These are phyloP conservation scores for Chamaea fasciata DNA, from an alignment of 2,113 vertebrate genomes.

Conservation along the genomic window DNA sequence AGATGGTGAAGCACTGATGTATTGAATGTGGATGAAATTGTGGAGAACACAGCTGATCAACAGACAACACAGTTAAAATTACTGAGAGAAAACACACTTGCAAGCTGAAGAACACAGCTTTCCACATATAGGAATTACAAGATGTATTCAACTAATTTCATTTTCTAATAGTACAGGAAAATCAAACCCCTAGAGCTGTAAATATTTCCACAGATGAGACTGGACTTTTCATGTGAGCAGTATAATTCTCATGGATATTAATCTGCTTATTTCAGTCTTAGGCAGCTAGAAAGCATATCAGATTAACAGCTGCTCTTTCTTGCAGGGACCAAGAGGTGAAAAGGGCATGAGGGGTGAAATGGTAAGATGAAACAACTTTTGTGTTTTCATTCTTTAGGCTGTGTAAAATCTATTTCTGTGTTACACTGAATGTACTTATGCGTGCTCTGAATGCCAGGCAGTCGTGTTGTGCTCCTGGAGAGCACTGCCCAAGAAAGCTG, in stretches of 20 bases:
- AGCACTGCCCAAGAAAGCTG: not conserved
- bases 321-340: slow-evolving; percentile 85
- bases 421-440: not conserved
- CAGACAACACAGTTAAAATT: not conserved
- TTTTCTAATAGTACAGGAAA: not conserved
- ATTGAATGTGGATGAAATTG: not conserved
- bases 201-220: not conserved
- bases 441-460: not conserved
- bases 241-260: not conserved
- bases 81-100: not conserved
- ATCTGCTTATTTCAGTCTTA: not conserved
- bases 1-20: not conserved
- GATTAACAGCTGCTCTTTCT: slow-evolving; percentile 13
- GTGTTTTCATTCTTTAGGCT: not conserved
- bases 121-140: not conserved
- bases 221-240: not conserved
- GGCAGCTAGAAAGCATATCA: not conserved
- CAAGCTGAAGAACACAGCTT: not conserved
- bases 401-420: not conserved
- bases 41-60: not conserved
- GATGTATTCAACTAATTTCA: not conserved
- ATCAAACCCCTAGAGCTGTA: not conserved
- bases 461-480: not conserved
- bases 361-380: slow-evolving; percentile 74
- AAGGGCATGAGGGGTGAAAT: slow-evolving; percentile 89